Evolutionary conservation across 2,888 invertebrate species (phyloP).

Genomic region (Anagyrus pseudococci): DNA sequence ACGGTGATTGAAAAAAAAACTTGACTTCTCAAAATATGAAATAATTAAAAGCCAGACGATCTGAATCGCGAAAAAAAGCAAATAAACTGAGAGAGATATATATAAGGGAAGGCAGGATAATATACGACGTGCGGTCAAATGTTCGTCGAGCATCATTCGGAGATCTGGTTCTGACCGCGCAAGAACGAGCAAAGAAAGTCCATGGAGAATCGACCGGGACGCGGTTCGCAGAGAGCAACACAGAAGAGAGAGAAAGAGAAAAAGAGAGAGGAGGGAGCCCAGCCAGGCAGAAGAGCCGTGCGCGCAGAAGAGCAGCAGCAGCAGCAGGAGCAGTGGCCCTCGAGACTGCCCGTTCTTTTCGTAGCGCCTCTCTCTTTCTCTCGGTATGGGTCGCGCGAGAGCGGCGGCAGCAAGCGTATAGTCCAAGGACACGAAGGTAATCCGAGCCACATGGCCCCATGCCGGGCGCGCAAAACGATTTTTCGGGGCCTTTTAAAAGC

Average conservation of each 20-base stretch:
- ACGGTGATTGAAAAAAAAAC: no score
- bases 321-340: constrained; percentile 11
- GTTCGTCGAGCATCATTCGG: no score
- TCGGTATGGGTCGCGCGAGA: no score
- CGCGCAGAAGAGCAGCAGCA: constrained; percentile 5
- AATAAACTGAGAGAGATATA: no score
- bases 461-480: constrained; percentile 54
- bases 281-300: constrained; percentile 47
- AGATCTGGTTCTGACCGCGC: no score
- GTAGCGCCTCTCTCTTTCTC: neutral
- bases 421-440: constrained; percentile 59
- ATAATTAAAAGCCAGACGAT: no score
- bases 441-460: constrained; percentile 54
- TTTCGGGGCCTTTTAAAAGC: constrained; percentile 53
- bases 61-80: no score
- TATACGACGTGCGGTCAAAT: no score
- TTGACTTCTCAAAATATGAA: no score
- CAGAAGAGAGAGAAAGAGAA: no score
- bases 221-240: constrained; percentile 22
- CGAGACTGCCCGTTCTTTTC: neutral
- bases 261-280: no score
- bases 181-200: constrained; percentile 32
- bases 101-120: no score
- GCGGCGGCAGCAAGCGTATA: constrained; percentile 17
- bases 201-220: constrained; percentile 37